phyloP scores from a whole-genome alignment of 2,888 invertebrate genomes.

The Abrostola tripartita region DNA sequence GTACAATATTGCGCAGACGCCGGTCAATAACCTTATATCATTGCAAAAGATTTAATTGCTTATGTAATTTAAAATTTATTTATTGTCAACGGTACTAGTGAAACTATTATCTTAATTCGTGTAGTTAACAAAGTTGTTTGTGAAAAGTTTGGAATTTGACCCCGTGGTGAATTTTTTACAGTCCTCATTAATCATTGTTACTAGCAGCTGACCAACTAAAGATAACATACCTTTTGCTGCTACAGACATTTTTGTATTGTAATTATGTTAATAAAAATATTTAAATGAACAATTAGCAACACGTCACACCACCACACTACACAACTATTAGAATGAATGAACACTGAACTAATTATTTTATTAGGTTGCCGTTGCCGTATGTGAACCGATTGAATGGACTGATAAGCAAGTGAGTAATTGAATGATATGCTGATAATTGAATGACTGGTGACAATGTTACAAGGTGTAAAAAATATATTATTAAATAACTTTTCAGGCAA shows the following conservation, averaged over 20 bases:
- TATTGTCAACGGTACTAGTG: neutral
- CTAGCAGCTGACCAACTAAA: neutral
- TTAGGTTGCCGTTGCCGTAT: neutral
- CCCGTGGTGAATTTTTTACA: slow-evolving; percentile 37
- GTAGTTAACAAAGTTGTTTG: slow-evolving; percentile 11
- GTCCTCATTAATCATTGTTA: slow-evolving; percentile 4
- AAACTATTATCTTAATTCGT: neutral
- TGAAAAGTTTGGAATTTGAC: slow-evolving; percentile 63
- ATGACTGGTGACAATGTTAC: slow-evolving; percentile 39
- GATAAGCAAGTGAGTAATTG: slow-evolving; percentile 39
- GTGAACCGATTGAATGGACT: slow-evolving; percentile 37
- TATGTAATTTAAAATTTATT: neutral
- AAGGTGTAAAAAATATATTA: slow-evolving; percentile 8
- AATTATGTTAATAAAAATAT: slow-evolving; percentile 15
- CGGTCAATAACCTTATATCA: slow-evolving; percentile 26
- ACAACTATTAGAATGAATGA: slow-evolving; percentile 50
- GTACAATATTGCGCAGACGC: neutral
- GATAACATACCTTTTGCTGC: slow-evolving; percentile 78
- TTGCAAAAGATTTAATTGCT: neutral
- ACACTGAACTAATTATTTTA: slow-evolving; percentile 24
- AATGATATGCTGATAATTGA: slow-evolving; percentile 52
- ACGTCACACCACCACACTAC: slow-evolving; percentile 30
- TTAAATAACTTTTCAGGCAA: no score
- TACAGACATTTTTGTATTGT: slow-evolving; percentile 72
- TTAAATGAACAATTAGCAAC: slow-evolving; percentile 8